Base-by-base conservation (phyloP, 2,888 invertebrate species). In the Dolomedes plantarius region DNA sequence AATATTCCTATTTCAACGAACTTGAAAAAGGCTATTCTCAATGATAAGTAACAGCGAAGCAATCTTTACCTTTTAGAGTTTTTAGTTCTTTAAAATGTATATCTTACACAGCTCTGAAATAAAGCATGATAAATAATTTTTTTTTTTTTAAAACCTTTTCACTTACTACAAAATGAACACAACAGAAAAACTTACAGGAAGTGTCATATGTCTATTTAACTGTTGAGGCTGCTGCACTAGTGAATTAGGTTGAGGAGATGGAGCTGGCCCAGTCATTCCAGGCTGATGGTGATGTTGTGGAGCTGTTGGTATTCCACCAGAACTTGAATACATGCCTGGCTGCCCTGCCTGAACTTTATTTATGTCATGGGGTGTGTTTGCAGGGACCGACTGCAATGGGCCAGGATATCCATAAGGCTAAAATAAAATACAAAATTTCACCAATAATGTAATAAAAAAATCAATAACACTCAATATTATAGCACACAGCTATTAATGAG, bases 351-450 rank as follows among this genome's bases (percentile, higher is more conserved):
- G 62, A 71, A 82, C 69, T 13, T 82, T 82, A 39, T n/a, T 82
- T 64, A 82, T 82, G 56, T 82, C 82, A 82, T 82, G 82, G 64
- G 71, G 64, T n/a, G 75, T 23, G 41, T 82, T 82, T 31, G 46
- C 62, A 28, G 67, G 36, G 11, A 81, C 74, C 28, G 82, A 27
- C n/a, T 62, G 28, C 32, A 82, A 23, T 16, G 41, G 1, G 6
- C 23, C 41, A 11, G 78, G 62, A 73, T 23, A 80, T 50, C 27
- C 80, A 80, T 80, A 80, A 32, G 73, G 80, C 80, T 80, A 28
- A 1, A 64, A 62, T 19, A 19, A 28, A 0, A 56, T 50, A 9
- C 0, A 56, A 69, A 32, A 16, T n/a, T n/a, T n/a, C n/a, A n/a
- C n/a, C n/a, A n/a, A n/a, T n/a, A n/a, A n/a, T n/a, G n/a, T n/a